phyloP scores from a whole-genome alignment of 2,113 vertebrate species.

The Entelurus aequoreus region DNA sequence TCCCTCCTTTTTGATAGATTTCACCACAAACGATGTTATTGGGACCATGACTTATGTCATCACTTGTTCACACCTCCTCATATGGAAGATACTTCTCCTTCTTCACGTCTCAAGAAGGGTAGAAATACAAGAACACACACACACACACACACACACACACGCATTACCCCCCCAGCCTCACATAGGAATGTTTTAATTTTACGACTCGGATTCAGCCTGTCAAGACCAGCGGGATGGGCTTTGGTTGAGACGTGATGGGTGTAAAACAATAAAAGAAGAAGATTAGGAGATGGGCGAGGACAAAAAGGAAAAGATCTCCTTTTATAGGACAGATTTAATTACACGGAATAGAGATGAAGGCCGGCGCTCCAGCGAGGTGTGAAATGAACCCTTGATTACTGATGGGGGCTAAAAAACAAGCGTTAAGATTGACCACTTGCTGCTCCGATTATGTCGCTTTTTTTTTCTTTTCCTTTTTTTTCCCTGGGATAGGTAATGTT shows the following conservation, averaged over 20 bases:
- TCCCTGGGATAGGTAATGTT: constrained; percentile 41
- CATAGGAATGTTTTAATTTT: constrained; percentile 99
- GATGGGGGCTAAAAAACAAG: constrained; percentile 72
- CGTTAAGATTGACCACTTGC: constrained; percentile 62
- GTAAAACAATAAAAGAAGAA: constrained; percentile 81
- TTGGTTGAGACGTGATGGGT: constrained; percentile 93
- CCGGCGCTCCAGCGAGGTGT: constrained; percentile 93
- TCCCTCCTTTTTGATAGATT: too few relatives aligned
- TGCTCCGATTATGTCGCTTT: constrained; percentile 58
- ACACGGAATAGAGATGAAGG: constrained; percentile 98
- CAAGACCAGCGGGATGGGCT: constrained; percentile 83
- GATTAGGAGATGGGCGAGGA: constrained; percentile 78
- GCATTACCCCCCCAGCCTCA: constrained; percentile 71
- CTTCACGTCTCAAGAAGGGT: too few relatives aligned
- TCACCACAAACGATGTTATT: too few relatives aligned
- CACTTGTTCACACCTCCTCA: too few relatives aligned
- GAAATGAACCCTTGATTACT: constrained; percentile 99
- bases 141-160: too few relatives aligned
- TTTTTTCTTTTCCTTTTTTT: constrained; percentile 24
- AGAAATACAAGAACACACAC: too few relatives aligned
- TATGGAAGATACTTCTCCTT: too few relatives aligned
- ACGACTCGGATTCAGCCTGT: constrained; percentile 95
- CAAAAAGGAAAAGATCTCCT: constrained; percentile 91
- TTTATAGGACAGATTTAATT: constrained; percentile 99
- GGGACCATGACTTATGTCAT: too few relatives aligned